A percentile compares a stretch with the other conserved stretches of the same genome.
These are phyloP conservation scores for Gephyroberyx darwinii DNA, from an alignment of 2,797 vertebrate species.

Conservation along the genomic window DNA sequence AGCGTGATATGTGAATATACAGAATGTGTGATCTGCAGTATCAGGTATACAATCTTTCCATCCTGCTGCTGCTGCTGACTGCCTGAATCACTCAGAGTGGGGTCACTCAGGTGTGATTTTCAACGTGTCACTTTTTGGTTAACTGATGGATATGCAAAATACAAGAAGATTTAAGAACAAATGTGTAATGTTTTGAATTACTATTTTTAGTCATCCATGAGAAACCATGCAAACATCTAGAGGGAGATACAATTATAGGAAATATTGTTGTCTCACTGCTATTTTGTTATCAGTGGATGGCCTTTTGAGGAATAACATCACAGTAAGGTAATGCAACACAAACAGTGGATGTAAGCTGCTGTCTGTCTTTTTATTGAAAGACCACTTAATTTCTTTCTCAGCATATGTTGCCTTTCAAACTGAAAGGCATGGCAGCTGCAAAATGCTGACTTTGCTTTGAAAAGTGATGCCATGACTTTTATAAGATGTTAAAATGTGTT, in stretches of 20 bases:
- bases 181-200: background rate
- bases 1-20: background rate
- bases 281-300: background rate
- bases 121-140: background rate
- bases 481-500: background rate
- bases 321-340: background rate
- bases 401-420: background rate
- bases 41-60: background rate
- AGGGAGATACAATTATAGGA: background rate
- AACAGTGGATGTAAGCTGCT: background rate
- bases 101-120: no score
- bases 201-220: background rate
- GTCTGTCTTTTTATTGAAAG: background rate
- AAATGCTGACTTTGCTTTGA: background rate
- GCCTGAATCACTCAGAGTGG: background rate
- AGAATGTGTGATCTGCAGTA: slow-evolving; percentile 2
- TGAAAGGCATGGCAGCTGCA: background rate
- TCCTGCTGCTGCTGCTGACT: background rate
- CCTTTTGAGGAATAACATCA: background rate
- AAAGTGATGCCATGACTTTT: background rate
- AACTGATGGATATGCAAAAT: background rate
- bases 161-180: background rate
- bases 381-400: background rate
- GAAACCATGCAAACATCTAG: background rate
- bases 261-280: background rate